Conservation (phyloP, 2,888 invertebrate species). For the Acanthoscelides obtectus region DNA sequence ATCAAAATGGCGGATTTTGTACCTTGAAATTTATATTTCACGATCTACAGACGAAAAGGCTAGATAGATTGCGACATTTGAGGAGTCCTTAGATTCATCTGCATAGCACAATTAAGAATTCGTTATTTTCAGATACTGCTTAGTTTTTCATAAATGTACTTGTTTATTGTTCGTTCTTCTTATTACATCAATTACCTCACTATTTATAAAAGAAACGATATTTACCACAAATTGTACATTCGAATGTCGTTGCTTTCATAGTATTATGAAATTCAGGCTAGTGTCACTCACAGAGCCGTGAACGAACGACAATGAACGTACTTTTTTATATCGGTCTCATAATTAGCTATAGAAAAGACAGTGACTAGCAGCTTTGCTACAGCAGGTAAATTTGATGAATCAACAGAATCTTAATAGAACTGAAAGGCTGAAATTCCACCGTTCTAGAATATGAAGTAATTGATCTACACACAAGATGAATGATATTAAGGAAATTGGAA, state of each 20-base stretch:
- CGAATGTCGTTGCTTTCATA: background rate
- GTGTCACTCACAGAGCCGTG: background rate
- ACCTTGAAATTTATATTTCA: no score
- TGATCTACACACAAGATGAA: background rate
- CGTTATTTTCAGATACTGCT: no score
- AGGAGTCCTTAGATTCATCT: no score
- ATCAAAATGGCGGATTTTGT: no score
- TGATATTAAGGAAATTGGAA: background rate
- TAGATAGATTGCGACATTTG: no score
- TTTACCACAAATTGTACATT: background rate
- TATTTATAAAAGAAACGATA: background rate
- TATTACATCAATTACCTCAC: background rate
- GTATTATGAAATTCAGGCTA: background rate
- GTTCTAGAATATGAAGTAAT: background rate
- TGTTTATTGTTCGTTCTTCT: no score
- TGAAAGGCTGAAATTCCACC: background rate
- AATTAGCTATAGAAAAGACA: background rate
- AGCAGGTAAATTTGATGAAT: background rate
- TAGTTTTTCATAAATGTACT: no score
- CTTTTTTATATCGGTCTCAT: background rate
- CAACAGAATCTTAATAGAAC: background rate
- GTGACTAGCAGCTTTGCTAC: background rate
- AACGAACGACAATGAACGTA: background rate
- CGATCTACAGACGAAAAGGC: no score
- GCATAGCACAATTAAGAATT: no score